Base-by-base conservation (phyloP, 2,888 invertebrate species). In the Ypsolopha sequella region DNA sequence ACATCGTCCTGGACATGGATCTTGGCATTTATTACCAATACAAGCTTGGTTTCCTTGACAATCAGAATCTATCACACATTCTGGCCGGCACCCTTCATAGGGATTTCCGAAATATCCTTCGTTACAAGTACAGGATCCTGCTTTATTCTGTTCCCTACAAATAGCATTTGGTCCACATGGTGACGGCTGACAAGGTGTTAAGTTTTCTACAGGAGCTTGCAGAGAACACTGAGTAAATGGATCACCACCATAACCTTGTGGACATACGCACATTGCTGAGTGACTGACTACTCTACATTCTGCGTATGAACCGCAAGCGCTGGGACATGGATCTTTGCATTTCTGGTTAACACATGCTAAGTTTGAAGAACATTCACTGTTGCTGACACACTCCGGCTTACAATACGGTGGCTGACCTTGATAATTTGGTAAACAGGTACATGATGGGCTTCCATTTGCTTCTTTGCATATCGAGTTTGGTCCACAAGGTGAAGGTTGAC, bases 401-500 rank as follows among this genome's bases (percentile, higher is more conserved):
- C 94, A 95, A 61, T 92, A 91, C 1, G 94, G 94, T 45, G 95
- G 93, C 52, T 89, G 84, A 49, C 94, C 93, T 53, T 87, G 87
- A 61, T 89, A 92, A 62, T 90, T 89, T 41, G 90, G 88, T 54
- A 92, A 75, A 64, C 95, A 95, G 33, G 91, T 91, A 65, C 95
- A 95, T 0, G 93, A 91, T 1, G 93, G 93, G 38, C 88, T 88
- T 54, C 89, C 91, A 55, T 91, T 91, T 11, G 89, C 74, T 55
- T 91, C 88, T 66, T 89, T 88, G 63, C 94, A 95, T 66, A 92
- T 89, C 1, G 94, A 89, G 66, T 93, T 93, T 0, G 93, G 91
- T 11, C 95, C 95, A 69, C 95, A 95, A 0, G 94, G 95, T 49
- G 92, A 92, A 46, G 94, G 93, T 59, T 88, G 88, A 65, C 95